Evolutionary conservation across 2,113 vertebrate species (phyloP).

Genomic region (Nibea albiflora): DNA sequence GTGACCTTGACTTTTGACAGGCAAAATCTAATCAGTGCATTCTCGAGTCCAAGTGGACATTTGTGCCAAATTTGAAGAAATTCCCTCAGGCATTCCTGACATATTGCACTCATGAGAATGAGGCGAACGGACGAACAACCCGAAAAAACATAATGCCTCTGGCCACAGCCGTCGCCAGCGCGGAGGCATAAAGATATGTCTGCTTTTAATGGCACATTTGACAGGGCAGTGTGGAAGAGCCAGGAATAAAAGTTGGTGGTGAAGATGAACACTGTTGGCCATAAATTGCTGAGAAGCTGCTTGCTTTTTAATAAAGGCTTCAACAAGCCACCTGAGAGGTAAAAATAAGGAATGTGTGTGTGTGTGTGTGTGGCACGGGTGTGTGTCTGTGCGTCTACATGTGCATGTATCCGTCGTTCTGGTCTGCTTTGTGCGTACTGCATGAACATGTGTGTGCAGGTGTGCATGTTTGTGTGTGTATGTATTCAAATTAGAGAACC

Average conservation of each 20-base stretch:
- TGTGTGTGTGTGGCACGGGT: neutral
- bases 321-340: constrained; percentile 72
- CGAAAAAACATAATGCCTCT: too few species aligned
- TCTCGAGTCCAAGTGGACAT: too few species aligned
- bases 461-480: constrained; percentile 10
- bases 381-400: neutral
- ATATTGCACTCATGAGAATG: too few species aligned
- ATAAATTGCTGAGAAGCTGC: constrained; percentile 76
- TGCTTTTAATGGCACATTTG: constrained; percentile 23
- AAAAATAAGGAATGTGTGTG: constrained; percentile 48
- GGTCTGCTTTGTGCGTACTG: constrained; percentile 5
- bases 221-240: constrained; percentile 8
- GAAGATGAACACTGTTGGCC: constrained; percentile 42
- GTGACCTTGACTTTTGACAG: too few species aligned
- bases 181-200: neutral
- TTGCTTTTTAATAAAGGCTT: constrained; percentile 77
- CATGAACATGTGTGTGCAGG: constrained; percentile 6
- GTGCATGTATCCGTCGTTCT: neutral
- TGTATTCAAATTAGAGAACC: constrained; percentile 43
- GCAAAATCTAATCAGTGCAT: too few species aligned
- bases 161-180: too few species aligned
- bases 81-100: too few species aligned
- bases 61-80: too few species aligned
- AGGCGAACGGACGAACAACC: too few species aligned
- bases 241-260: constrained; percentile 10